Base-by-base conservation (phyloP, 2,888 invertebrate genomes). In the Rhogogaster chlorosoma region DNA sequence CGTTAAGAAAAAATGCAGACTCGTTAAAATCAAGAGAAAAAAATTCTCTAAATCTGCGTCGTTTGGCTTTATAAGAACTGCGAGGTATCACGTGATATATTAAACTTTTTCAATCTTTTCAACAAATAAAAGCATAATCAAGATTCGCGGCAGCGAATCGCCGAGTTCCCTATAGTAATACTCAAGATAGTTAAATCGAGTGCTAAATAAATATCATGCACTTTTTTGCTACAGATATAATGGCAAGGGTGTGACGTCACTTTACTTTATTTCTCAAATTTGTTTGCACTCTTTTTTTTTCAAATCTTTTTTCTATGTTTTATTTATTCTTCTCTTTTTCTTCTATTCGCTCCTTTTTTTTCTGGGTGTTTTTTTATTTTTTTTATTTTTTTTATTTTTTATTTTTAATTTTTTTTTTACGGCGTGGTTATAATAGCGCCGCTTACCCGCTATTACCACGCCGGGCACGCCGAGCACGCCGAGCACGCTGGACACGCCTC, bases 361-460 rank as follows among this genome's bases (percentile, higher is more conserved):
- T n/a, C n/a, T n/a, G n/a, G n/a, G n/a, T n/a, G n/a, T n/a, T 3
- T 42, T n/a, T 29, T 32, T 53, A 5, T 32, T 36, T 57, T 78
- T 0, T 18, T n/a, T 49, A 18, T 38, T n/a, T 15, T 12, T 45
- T 57, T 61, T 12, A 61, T 61, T 38, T 5, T 12, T 5, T 26
- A 22, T 22, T 22, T 15, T 10, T 38, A 22, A n/a, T 29, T 36
- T 36, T 36, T 5, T 80, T 61, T 61, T 38, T 57, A 36, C 80
- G 26, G 36, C 61, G 80, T 49, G 64, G 73, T 84, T 75, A 78
- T 84, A 78, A 84, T 84, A 84, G 84, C 84, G 78, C 75, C 84
- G 84, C 87, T 89, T 89, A 88, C 88, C 88, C 87, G 90, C 87
- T 89, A 88, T 91, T 89, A 90, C 86, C 87, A 86, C 88, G 84